phyloP scores from a whole-genome alignment of 2,888 invertebrate genomes.

The Ophion ellenae region DNA sequence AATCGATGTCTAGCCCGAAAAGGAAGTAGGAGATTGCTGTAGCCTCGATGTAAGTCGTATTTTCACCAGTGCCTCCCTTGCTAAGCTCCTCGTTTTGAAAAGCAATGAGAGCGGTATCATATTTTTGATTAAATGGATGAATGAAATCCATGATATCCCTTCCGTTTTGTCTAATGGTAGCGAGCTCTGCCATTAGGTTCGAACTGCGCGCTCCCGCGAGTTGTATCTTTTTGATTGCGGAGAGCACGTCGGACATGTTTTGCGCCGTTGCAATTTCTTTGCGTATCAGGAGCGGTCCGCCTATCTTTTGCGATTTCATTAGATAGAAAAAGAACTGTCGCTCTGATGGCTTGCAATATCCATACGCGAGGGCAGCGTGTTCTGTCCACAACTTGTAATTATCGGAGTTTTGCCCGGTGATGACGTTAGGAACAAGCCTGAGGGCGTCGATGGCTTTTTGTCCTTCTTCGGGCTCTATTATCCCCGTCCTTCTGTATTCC shows the following conservation, averaged over 20 bases:
- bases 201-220: conserved; percentile 39
- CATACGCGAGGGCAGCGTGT: conserved; percentile 3
- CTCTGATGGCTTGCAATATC: conserved; percentile 24
- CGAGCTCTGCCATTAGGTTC: conserved; percentile 23
- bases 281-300: conserved; percentile 5
- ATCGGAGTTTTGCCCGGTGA: conserved; percentile 27
- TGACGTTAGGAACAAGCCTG: conserved; percentile 1
- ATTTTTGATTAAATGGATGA: conserved; percentile 29
- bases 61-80: conserved; percentile 23
- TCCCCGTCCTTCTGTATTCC: conserved; percentile 18
- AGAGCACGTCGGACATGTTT: conserved; percentile 22
- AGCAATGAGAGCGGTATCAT: conserved; percentile 23
- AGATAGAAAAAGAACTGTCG: conserved; percentile 33
- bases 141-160: conserved; percentile 35
- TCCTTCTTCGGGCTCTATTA: conserved; percentile 6
- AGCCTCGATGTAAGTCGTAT: conserved; percentile 31
- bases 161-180: conserved; percentile 25
- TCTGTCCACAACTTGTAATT: conserved; percentile 26
- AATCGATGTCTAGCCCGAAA: conserved; percentile 15
- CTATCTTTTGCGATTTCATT: conserved; percentile 8
- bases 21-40: conserved; percentile 32
- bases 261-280: conserved; percentile 22
- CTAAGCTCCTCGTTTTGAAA: conserved; percentile 37
- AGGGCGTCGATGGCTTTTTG: conserved; percentile 28
- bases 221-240: conserved; percentile 22